Evolutionary conservation across 1,140 invertebrate genomes (phyloP).

Genomic region (Eufriesea mexicana): DNA sequence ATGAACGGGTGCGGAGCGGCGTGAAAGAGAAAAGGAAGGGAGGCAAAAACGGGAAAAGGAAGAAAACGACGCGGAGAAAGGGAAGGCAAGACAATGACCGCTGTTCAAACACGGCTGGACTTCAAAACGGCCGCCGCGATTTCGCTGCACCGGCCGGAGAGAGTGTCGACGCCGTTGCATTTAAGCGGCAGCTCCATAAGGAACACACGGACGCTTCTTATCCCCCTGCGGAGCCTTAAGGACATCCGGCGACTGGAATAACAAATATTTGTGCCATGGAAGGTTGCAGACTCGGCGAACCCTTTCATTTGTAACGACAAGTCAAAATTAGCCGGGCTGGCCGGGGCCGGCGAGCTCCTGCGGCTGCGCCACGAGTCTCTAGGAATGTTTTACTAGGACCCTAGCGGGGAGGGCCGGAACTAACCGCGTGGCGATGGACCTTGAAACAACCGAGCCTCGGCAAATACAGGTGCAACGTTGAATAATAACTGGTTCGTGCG

Average conservation of each 20-base stretch:
- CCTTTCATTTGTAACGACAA: conserved; percentile 82
- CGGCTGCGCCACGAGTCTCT: too few species aligned
- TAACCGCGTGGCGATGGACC: conserved; percentile 57
- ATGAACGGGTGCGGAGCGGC: conserved; percentile 26
- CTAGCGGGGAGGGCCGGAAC: conserved; percentile 11
- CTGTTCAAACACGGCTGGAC: conserved; percentile 69
- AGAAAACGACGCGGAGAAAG: conserved; percentile 2
- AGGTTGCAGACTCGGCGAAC: conserved; percentile 74
- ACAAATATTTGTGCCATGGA: conserved; percentile 80
- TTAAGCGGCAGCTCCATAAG: not conserved
- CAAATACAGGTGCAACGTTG: conserved; percentile 72
- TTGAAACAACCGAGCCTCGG: conserved; percentile 68
- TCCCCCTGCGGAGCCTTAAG: conserved; percentile 43
- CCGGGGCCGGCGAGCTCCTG: too few species aligned
- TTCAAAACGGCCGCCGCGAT: conserved; percentile 54
- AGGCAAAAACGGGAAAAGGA: not conserved
- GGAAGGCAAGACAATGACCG: conserved; percentile 67
- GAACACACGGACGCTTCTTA: not conserved
- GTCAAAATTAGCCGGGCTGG: conserved; percentile 75
- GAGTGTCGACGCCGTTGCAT: conserved; percentile 20
- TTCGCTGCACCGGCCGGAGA: not conserved
- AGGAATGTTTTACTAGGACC: conserved; percentile 72
- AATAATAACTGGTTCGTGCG: conserved; percentile 40
- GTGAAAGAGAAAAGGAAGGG: conserved; percentile 15
- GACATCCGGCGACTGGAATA: conserved; percentile 76